Evolutionary conservation across 2,797 vertebrate genomes (phyloP).

Genomic region (Labeo calbasu): DNA sequence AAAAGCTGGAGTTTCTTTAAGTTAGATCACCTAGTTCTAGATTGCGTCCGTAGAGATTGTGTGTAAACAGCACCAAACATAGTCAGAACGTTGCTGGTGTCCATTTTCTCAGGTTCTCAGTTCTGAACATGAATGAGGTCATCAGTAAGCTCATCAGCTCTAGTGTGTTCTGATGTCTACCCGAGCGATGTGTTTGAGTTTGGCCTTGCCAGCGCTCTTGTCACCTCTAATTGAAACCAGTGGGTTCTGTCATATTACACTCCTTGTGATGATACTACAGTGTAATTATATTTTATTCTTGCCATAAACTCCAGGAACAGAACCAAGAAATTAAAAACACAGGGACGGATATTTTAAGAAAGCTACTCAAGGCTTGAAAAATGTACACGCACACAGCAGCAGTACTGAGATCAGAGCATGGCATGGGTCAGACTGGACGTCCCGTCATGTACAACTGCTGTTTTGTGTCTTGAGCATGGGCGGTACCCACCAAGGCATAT

Average conservation of each 20-base stretch:
- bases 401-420: neutral
- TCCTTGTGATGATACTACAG: slow-evolving; percentile 9
- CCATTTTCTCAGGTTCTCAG: neutral
- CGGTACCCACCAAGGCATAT: neutral
- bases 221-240: slow-evolving; percentile 53
- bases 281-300: slow-evolving; percentile 35
- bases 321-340: neutral
- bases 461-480: neutral
- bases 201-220: slow-evolving; percentile 18
- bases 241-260: slow-evolving; percentile 46
- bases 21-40: neutral
- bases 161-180: slow-evolving; percentile 2
- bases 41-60: slow-evolving; percentile 2
- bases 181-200: slow-evolving; percentile 47
- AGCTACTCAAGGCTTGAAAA: slow-evolving; percentile 4
- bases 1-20: neutral
- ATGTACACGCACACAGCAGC: neutral
- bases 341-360: neutral
- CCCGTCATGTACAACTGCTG: neutral
- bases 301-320: slow-evolving; percentile 21
- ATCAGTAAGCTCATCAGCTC: slow-evolving; percentile 13
- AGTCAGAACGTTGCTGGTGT: slow-evolving; percentile 9
- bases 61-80: slow-evolving; percentile 43
- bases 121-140: slow-evolving; percentile 20
- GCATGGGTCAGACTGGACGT: neutral